These are phyloP conservation scores for Odontamblyopus lacepedii DNA, from an alignment of 2,797 vertebrate genomes.

Conservation along the genomic window DNA sequence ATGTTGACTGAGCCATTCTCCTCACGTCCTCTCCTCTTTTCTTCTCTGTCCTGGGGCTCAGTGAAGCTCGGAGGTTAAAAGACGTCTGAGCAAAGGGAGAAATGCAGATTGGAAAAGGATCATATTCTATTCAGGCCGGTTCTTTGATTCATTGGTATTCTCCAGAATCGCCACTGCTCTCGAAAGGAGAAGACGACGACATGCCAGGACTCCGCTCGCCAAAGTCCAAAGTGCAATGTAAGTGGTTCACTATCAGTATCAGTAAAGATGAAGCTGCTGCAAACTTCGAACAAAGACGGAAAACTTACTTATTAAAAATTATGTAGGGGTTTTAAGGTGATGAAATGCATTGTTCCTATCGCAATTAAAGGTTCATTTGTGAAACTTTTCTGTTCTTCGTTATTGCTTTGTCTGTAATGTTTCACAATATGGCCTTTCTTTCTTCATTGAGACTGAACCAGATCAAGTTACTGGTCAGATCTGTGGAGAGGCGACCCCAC, in stretches of 20 bases:
- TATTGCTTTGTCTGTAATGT: too few species aligned
- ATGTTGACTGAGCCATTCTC: conserved; percentile 45
- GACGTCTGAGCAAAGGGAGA: conserved; percentile 53
- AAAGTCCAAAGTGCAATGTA: not conserved
- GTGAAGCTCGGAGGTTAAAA: conserved; percentile 44
- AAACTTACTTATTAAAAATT: not conserved
- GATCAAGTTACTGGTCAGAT: too few species aligned
- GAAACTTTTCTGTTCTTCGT: too few species aligned
- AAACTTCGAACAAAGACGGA: not conserved
- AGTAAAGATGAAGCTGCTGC: not conserved
- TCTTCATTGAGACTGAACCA: too few species aligned
- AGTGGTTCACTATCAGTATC: not conserved
- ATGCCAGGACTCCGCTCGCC: not conserved
- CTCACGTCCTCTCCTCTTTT: conserved; percentile 53
- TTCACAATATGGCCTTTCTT: too few species aligned
- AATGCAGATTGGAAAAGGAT: conserved; percentile 53
- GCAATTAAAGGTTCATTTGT: too few species aligned
- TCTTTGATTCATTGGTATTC: conserved; percentile 59
- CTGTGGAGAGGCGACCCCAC: too few species aligned
- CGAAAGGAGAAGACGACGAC: conserved; percentile 31
- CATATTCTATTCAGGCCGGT: conserved; percentile 53
- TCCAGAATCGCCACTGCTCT: conserved; percentile 29
- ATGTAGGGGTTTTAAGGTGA: not conserved
- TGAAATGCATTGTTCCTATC: too few species aligned
- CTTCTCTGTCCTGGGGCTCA: conserved; percentile 46